Percentiles rank a stretch among this genome's conserved stretches.
Evolutionary conservation across 2,797 vertebrate species (phyloP).

Genomic region (Tinamus major): DNA sequence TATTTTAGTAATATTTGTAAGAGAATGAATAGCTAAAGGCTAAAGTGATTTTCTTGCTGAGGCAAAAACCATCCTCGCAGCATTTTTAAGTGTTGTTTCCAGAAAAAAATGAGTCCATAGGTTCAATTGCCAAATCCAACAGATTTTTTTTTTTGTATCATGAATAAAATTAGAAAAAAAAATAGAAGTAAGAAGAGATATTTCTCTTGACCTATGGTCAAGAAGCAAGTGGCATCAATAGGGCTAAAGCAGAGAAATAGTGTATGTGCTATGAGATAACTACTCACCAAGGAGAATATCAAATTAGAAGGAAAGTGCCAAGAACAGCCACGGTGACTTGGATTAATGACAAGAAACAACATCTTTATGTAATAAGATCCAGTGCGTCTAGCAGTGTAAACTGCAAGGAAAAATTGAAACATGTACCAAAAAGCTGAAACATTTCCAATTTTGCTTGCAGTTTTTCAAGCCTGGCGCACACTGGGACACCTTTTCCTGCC

Average conservation of each 20-base stretch:
- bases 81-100: not conserved
- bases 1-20: not conserved
- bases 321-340: constrained; percentile 59
- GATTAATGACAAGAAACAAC: constrained; percentile 72
- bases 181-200: not conserved
- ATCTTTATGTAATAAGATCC: constrained; percentile 69
- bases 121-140: not conserved
- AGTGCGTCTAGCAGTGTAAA: constrained; percentile 58
- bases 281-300: constrained; percentile 38
- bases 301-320: constrained; percentile 54
- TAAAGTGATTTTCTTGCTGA: not conserved
- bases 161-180: not conserved
- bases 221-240: not conserved
- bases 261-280: not conserved
- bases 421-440: constrained; percentile 61
- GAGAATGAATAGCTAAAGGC: not conserved
- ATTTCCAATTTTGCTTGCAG: constrained; percentile 56
- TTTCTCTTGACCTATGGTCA: not conserved
- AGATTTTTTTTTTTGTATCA: not conserved
- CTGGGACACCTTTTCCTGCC: constrained; percentile 62
- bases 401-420: constrained; percentile 69
- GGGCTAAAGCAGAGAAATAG: not conserved
- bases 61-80: not conserved
- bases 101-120: not conserved
- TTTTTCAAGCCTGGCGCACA: constrained; percentile 53